Conservation (phyloP, 2,888 invertebrate species). For the Drosophila crucigera region DNA sequence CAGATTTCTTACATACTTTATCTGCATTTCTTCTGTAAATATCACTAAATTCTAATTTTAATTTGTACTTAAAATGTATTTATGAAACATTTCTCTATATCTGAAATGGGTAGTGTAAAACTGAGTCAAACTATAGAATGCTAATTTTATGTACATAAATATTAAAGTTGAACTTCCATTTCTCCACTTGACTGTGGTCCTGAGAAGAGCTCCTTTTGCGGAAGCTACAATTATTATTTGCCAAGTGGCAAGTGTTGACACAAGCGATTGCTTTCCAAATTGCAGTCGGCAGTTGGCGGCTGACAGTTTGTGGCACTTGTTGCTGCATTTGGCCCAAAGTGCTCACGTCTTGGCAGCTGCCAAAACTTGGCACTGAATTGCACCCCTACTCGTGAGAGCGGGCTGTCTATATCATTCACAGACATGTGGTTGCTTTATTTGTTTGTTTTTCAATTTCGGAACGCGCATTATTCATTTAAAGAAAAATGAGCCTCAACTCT, state of each 20-base stretch:
- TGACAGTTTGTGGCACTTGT: constrained; percentile 50
- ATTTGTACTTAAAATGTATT: background rate
- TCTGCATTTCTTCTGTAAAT: background rate
- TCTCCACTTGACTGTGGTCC: constrained; percentile 25
- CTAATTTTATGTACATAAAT: background rate
- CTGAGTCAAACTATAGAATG: background rate
- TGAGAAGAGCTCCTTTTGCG: constrained; percentile 40
- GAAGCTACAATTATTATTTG: constrained; percentile 65
- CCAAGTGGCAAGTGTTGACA: constrained; percentile 69
- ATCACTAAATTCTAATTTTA: background rate
- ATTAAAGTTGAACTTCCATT: background rate
- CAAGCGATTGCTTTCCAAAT: constrained; percentile 60
- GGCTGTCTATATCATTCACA: background rate
- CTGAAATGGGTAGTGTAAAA: background rate
- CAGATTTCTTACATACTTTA: too few relatives aligned
- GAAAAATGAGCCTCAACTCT: constrained; percentile 11
- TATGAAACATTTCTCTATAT: background rate
- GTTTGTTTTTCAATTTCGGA: constrained; percentile 78
- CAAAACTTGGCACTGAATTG: constrained; percentile 13
- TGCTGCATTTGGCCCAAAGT: constrained; percentile 38
- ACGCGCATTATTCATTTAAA: constrained; percentile 71
- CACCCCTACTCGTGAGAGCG: background rate
- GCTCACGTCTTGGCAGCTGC: constrained; percentile 11
- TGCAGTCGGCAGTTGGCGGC: constrained; percentile 54
- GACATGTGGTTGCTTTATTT: constrained; percentile 59